phyloP scores from a whole-genome alignment of 2,888 invertebrate species.

The Eilema caniola region DNA sequence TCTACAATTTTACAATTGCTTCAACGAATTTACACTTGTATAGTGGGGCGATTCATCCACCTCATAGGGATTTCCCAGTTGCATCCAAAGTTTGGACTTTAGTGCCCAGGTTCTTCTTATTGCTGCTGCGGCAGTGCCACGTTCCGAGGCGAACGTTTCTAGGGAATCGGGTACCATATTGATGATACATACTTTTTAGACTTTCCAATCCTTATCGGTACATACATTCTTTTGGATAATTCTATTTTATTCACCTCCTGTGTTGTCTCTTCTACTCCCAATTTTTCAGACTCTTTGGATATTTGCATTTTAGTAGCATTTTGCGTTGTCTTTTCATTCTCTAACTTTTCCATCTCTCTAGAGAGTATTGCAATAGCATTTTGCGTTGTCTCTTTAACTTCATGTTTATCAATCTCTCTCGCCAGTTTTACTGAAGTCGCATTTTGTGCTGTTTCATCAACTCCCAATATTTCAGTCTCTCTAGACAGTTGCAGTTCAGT shows the following conservation, averaged over 20 bases:
- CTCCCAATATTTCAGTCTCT: not conserved
- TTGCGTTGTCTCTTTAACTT: not conserved
- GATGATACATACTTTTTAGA: not conserved
- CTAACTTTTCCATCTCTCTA: not conserved
- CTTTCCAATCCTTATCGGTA: not conserved
- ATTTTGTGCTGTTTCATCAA: not conserved
- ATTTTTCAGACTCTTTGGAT: not conserved
- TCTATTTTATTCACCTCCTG: not conserved
- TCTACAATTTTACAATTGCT: no score
- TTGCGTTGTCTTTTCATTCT: not conserved
- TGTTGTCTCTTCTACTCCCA: not conserved
- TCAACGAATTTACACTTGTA: no score
- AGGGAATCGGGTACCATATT: no score
- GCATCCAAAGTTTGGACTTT: no score
- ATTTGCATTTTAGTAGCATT: not conserved
- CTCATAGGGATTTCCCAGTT: no score
- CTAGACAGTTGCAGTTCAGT: not conserved
- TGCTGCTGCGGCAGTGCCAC: no score
- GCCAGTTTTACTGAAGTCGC: not conserved
- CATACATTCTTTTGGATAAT: not conserved
- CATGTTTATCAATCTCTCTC: not conserved
- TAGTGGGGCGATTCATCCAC: no score
- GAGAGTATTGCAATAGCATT: not conserved
- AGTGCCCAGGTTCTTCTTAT: no score
- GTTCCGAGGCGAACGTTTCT: no score